Evolutionary conservation across 2,797 vertebrate genomes (phyloP).

Genomic region (Bothrops alternatus): DNA sequence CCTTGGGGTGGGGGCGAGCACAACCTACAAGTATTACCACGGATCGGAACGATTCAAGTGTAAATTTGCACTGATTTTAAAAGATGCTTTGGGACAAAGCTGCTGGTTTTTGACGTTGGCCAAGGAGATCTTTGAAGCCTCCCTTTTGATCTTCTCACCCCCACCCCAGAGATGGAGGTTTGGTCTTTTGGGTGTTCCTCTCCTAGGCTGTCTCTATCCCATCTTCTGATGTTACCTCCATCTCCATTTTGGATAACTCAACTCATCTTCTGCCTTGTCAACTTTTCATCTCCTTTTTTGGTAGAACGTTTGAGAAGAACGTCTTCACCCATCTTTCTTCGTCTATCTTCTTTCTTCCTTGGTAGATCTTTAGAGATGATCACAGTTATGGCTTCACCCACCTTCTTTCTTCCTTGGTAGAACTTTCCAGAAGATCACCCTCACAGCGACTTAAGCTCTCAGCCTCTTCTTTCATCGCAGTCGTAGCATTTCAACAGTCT

Average conservation of each 20-base stretch:
- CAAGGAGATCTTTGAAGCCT: background rate
- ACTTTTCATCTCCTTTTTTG: no score
- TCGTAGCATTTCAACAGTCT: no score
- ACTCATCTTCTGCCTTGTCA: background rate
- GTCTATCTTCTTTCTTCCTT: no score
- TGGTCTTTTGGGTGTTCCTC: background rate
- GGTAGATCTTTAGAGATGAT: no score
- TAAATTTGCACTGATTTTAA: slow-evolving; percentile 71
- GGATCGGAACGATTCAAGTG: slow-evolving; percentile 46
- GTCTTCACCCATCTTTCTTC: no score
- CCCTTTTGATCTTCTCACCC: no score
- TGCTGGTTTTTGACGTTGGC: slow-evolving; percentile 55
- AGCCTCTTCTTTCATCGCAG: no score
- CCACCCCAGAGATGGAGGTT: background rate
- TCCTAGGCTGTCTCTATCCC: background rate
- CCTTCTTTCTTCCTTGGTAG: no score
- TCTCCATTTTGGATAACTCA: background rate
- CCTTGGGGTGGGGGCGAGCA: background rate
- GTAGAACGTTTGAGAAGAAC: no score
- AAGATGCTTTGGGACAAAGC: slow-evolving; percentile 65
- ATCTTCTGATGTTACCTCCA: background rate
- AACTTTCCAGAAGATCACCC: no score
- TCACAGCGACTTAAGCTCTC: no score
- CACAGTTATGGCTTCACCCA: no score
- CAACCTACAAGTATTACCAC: slow-evolving; percentile 52